Evolutionary conservation across 2,797 vertebrate species (phyloP), one percentile per base, ranked within the genome.

Genomic region (Oreochromis grahami): DNA sequence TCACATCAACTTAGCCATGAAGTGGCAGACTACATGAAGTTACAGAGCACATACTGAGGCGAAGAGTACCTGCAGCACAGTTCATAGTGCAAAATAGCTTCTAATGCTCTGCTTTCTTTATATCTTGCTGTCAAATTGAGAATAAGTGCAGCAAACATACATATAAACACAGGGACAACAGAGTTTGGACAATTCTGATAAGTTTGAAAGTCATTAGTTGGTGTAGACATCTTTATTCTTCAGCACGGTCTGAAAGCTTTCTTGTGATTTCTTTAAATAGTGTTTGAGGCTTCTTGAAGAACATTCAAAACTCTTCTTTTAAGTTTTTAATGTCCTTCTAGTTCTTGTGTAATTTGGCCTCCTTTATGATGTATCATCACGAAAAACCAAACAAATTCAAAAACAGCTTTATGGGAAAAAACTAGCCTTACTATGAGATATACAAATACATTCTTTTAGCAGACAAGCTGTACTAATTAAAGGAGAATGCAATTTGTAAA

Each of bases 401-500:
- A 38, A 38, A 63, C 19, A 65, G 36, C 63, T 68, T 24, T 14
- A 41, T 0, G 12, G 36, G 36, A 15, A 8, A 45, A 70, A 45
- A 29, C 8, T 19, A 48, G 43, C 43, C 15, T 48, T 50, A 32
- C 24, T 29, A 50, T n/a, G 19, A 48, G 53, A 51, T 82, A 52
- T 55, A 77, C 21, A 36, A 60, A 77, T 55, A 55, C 76, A 77
- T 17, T 17, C 15, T 29, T 74, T 19, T 11, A 74, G 68, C 24
- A 72, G 43, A 1, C 24, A 72, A 72, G 6, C 4, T 72, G 43
- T 6, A 3, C 38, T 32, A 65, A 89, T 86, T 81, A 80, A 82
- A 80, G 70, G 32, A n/a, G 26, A 78, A 77, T 56, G 53, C 26
- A 45, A 83, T 76, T 34, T 56, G 2, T 12, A 79, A 34, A 83